A percentile compares a stretch with the other conserved stretches of the same genome.
Evolutionary conservation across 2,113 vertebrate species (phyloP).

Genomic region (Sebastes fasciatus): DNA sequence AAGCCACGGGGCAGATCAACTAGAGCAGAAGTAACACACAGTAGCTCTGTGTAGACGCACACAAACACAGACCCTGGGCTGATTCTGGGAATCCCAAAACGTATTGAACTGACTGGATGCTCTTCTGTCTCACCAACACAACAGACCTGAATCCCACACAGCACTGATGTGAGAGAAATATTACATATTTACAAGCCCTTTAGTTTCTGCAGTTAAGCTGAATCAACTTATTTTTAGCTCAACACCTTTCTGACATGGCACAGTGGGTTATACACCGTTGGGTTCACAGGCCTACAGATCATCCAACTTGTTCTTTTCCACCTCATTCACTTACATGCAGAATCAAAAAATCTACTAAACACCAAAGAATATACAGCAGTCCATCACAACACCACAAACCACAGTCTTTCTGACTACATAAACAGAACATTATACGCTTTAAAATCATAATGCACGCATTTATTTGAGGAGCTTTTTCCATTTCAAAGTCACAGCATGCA

Average conservation of each 20-base stretch:
- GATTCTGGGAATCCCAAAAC: constrained; percentile 18
- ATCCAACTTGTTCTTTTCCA: background rate
- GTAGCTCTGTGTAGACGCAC: constrained; percentile 37
- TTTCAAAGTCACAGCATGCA: too few species aligned
- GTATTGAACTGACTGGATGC: constrained; percentile 25
- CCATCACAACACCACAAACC: background rate
- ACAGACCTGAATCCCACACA: background rate
- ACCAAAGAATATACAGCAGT: background rate
- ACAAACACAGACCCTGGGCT: constrained; percentile 9
- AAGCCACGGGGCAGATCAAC: constrained; percentile 70
- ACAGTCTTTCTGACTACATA: background rate
- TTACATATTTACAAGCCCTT: background rate
- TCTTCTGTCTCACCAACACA: constrained; percentile 9
- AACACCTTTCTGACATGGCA: too few species aligned
- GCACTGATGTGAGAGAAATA: background rate
- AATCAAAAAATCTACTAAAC: background rate
- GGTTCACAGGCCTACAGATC: background rate
- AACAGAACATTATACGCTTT: background rate
- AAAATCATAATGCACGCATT: background rate
- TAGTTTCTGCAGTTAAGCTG: background rate
- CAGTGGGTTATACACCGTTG: too few species aligned
- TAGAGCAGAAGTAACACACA: constrained; percentile 76
- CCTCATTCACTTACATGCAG: background rate
- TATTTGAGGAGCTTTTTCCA: background rate
- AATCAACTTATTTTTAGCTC: background rate